phyloP scores from a whole-genome alignment of 23 tunicate species.

The Ascidia mentula region DNA sequence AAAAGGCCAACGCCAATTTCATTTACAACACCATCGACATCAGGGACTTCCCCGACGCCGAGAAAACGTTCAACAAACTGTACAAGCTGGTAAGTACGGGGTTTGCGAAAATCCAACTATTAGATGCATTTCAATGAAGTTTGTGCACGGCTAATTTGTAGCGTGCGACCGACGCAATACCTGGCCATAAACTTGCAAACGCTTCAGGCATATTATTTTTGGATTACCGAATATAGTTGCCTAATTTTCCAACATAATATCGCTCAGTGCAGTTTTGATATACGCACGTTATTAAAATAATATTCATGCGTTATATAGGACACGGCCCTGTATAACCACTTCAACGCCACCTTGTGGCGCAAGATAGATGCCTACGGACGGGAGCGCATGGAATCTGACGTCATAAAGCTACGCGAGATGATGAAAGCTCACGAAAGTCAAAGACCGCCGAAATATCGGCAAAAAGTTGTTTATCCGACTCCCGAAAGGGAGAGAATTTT shows the following conservation, averaged over 20 bases:
- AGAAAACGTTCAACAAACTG: background rate
- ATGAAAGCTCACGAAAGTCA: background rate
- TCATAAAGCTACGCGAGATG: background rate
- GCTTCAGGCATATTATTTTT: too few species aligned
- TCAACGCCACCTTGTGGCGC: conserved; percentile 32
- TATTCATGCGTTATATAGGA: too few species aligned
- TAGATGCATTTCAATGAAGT: too few species aligned
- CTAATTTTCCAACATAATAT: too few species aligned
- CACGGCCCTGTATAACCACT: conserved; percentile 14
- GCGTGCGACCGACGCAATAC: too few species aligned
- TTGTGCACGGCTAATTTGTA: too few species aligned
- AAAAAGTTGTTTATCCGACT: background rate
- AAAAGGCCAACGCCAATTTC: background rate
- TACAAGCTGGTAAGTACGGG: background rate
- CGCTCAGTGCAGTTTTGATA: too few species aligned
- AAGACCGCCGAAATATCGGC: background rate
- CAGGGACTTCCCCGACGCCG: background rate
- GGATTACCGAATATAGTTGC: too few species aligned
- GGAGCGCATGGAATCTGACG: conserved; percentile 18
- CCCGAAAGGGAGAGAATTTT: background rate
- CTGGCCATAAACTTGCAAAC: too few species aligned
- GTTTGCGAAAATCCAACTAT: too few species aligned
- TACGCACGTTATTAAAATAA: too few species aligned
- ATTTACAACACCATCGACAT: background rate
- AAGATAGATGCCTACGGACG: conserved; percentile 33